These are phyloP conservation scores for Caenorhabditis doughertyi DNA, from an alignment of 2,888 invertebrate genomes.

Conservation along the genomic window DNA sequence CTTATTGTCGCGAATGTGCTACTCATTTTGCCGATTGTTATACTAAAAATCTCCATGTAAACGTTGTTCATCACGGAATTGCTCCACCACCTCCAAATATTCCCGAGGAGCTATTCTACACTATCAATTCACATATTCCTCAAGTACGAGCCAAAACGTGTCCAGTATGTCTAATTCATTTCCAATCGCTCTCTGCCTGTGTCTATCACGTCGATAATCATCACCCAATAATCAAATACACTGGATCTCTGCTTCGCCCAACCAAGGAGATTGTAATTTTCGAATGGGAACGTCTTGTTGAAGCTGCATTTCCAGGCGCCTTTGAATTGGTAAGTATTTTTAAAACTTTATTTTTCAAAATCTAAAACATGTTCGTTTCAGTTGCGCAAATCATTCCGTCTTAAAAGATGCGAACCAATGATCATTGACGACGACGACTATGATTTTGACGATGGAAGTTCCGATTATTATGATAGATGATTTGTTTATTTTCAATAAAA, in stretches of 20 bases:
- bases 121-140: not conserved
- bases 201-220: not conserved
- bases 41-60: not conserved
- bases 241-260: not conserved
- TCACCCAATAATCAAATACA: not conserved
- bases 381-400: not conserved
- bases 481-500: too few relatives aligned
- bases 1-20: constrained; percentile 20
- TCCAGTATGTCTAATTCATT: constrained; percentile 20
- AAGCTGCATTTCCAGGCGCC: constrained; percentile 1
- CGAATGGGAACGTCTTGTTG: constrained; percentile 24
- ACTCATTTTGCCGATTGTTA: not conserved
- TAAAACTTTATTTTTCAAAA: not conserved
- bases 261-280: constrained; percentile 11
- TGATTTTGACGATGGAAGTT: not conserved
- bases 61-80: not conserved
- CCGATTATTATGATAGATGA: not conserved
- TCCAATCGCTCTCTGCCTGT: not conserved
- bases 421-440: not conserved
- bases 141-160: constrained; percentile 17
- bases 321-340: not conserved
- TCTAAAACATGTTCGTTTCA: too few relatives aligned
- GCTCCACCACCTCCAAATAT: constrained; percentile 5
- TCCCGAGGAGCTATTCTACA: constrained; percentile 13
- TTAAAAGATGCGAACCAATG: not conserved